Conservation (phyloP, 2,888 invertebrate species). For the Anagyrus pseudococci region DNA sequence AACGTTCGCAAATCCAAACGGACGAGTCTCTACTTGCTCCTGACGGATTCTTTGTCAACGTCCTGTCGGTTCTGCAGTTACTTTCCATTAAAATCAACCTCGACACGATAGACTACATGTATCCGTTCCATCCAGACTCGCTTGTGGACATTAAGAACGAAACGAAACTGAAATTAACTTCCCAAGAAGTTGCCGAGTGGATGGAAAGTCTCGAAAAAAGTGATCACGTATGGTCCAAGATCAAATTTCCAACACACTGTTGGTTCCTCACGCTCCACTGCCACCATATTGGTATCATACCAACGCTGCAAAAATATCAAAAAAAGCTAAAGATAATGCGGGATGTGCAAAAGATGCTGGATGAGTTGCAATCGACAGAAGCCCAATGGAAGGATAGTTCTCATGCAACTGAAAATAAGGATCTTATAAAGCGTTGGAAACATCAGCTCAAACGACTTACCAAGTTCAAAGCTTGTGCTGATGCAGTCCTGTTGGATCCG, state of each 20-base stretch:
- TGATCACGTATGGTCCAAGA: slow-evolving; percentile 73
- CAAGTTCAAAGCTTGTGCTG: slow-evolving; percentile 90
- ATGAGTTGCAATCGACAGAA: slow-evolving; percentile 83
- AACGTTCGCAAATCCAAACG: slow-evolving; percentile 87
- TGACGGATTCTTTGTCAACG: slow-evolving; percentile 95
- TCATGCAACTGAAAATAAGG: slow-evolving; percentile 79
- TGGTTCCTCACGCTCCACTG: slow-evolving; percentile 96
- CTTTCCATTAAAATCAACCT: slow-evolving; percentile 88
- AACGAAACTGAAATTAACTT: slow-evolving; percentile 82
- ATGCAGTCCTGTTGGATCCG: slow-evolving; percentile 87
- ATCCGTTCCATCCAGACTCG: slow-evolving; percentile 84
- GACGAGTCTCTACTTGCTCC: slow-evolving; percentile 88
- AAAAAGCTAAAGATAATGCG: slow-evolving; percentile 77
- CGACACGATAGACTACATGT: slow-evolving; percentile 87
- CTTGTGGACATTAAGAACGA: slow-evolving; percentile 78
- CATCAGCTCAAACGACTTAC: slow-evolving; percentile 77
- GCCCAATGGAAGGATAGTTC: slow-evolving; percentile 82
- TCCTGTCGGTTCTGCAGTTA: slow-evolving; percentile 89
- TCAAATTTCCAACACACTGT: slow-evolving; percentile 95
- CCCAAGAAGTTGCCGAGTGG: slow-evolving; percentile 84
- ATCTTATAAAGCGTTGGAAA: slow-evolving; percentile 85
- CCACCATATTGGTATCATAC: slow-evolving; percentile 90
- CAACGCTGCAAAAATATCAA: slow-evolving; percentile 85
- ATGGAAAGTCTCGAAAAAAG: slow-evolving; percentile 69
- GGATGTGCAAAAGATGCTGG: slow-evolving; percentile 86